Evolutionary conservation across 2,797 vertebrate genomes (phyloP), one percentile per base, ranked within the genome.

Genomic region (Galaxias olidus): DNA sequence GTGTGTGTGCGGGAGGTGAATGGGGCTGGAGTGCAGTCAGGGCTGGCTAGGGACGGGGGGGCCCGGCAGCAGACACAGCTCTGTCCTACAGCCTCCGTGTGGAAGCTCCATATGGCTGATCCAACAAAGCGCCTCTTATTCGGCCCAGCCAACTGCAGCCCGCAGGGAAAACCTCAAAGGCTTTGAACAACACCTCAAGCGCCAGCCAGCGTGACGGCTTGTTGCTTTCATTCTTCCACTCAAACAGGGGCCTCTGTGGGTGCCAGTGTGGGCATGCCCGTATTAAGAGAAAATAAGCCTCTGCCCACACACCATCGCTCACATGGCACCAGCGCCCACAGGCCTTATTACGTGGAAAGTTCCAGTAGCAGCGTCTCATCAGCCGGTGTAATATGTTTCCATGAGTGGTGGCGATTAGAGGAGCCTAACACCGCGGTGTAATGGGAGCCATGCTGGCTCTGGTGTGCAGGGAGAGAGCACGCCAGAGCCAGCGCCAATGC

Each of bases 121-220:
- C 76, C 79, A 73, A 80, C 79, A 82, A 85, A 89, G 80, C 77
- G 76, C 78, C 71, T 62, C 77, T 74, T 75, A 69, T 76, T 88
- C 81, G 12, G 78, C 76, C 81, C 80, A 76, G 84, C 85, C 87
- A 83, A 87, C 86, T 79, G 83, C 83, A 84, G 85, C 84, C 85
- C 84, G 82, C 78, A 58, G 88, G 85, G 82, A 87, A 89, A 87
- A 86, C 85, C 84, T 86, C 83, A 88, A 86, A 89, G 83, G 87
- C 87, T 89, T 90, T 30, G 89, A 90, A 90, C 86, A 89, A 86
- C 88, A 88, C 84, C 88, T 89, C 85, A 86, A 89, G 88, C 83
- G 76, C 80, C 79, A 81, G 84, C 84, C 83, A 83, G 66, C 78
- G 86, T 80, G 85, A 84, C 66, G 71, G 80, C 84, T 84, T 85